Evolutionary conservation across 1,140 invertebrate species (phyloP), one percentile per base, ranked within the genome.

Genomic region (Aphelinus atriplicis): DNA sequence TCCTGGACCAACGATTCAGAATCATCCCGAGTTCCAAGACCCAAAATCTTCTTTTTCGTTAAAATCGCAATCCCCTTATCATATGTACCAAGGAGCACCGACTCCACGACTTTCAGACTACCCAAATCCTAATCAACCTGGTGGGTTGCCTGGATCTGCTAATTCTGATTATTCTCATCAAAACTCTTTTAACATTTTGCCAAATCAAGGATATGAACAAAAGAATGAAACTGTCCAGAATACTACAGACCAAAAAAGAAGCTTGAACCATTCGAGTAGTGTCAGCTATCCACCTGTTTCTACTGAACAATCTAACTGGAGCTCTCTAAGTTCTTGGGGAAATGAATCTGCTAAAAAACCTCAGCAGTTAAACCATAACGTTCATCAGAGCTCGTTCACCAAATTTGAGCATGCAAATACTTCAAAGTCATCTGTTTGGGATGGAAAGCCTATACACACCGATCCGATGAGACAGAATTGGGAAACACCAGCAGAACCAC

Each of bases 401-500:
- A 47, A 79, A 79, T 72, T 84, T 78, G 83, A 85, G 80, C 76
- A 65, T 70, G 65, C 42, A 67, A 3, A 79, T 62, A 79, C 43
- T 73, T 61, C 51, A 6, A 76, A 80, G 71, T n/a, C 71, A 3
- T 58, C 73, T 6, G 55, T 74, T n/a, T 83, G 83, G 82, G 71
- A 76, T 7, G 79, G 81, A 4, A 77, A 82, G 57, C 6, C 74
- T 46, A 50, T 78, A 10, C 78, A 81, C n/a, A 62, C 80, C 3
- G 83, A 84, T 4, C 74, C 80, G 48, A 55, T 78, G 5, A 83
- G 81, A 67, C 67, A 77, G 26, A 46, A 61, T 51, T 85, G 85
- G 84, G 84, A 84, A 67, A 26, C 9, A 5, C 72, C 83, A 43
- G 47, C 81, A 26, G 71, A 84, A 78, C 89, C 90, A 76, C 90